Evolutionary conservation across 2,797 vertebrate species (phyloP), one percentile per base, ranked within the genome.

Genomic region (Onychomys torridus): DNA sequence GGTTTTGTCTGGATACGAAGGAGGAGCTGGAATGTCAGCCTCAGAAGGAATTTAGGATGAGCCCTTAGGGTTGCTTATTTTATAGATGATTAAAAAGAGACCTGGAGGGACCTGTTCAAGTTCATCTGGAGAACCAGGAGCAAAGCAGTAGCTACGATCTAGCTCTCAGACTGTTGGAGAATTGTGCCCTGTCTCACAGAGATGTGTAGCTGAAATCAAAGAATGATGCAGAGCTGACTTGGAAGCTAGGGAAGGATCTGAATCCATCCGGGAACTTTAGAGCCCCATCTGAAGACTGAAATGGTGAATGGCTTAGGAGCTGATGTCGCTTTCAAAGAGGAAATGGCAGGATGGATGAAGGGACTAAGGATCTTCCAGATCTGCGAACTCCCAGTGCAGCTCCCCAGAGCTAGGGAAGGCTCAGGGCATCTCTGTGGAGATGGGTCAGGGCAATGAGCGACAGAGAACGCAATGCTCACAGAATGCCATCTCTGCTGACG

Each of bases 371-470:
- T 79, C 77, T 88, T 43, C 19, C 40, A 10, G 40, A 17, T 59
- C 40, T 90, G 0, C 65, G 78, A 6, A 27, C 23, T 61, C 52
- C 71, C 5, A 25, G 19, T 4, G 0, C 0, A 76, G 65, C 37
- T 71, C 16, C 0, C 0, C 49, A 86, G 52, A 11, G 32, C 23
- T 1, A 1, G 34, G 55, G 61, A 65, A 84, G 77, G 27, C 65
- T 27, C 9, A 2, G 89, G 61, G 34, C 52, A 67, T 34, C 46
- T 27, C 78, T 61, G 29, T 57, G 55, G 1, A 5, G 3, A 34
- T 7, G 55, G 19, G 25, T 17, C 10, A 6, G 4, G 2, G 6
- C 6, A 0, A 34, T 75, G 19, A 23, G 1, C 2, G 0, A 40
- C 79, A 13, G 40, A 25, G 12, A 49, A 6, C 17, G n/a, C 49